These are phyloP conservation scores for Numenius phaeopus DNA, from an alignment of 2,797 vertebrate genomes.

Conservation along the genomic window DNA sequence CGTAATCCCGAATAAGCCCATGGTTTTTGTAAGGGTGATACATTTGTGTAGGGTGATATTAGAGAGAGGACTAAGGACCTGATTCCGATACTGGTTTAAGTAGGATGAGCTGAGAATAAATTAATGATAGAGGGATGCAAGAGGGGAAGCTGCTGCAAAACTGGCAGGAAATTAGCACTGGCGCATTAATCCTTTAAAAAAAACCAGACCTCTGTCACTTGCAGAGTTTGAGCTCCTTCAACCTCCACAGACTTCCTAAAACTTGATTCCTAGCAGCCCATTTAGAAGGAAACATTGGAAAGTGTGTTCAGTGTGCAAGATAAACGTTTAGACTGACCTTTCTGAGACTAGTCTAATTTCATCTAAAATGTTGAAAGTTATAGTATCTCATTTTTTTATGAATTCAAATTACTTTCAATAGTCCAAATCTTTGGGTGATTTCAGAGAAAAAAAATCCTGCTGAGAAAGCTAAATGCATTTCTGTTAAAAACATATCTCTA, in stretches of 20 bases:
- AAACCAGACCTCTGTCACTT: fast-evolving
- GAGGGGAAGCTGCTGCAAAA: not conserved
- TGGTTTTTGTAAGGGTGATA: not conserved
- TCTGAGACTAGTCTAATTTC: not conserved
- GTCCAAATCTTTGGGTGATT: not conserved
- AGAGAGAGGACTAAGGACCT: not conserved
- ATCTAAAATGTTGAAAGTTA: not conserved
- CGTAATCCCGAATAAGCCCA: not conserved
- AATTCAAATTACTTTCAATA: not conserved
- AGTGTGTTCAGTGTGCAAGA: not conserved
- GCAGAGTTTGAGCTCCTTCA: not conserved
- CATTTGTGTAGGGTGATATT: not conserved
- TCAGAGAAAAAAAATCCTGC: not conserved
- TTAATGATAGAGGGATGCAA: not conserved
- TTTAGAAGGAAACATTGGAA: not conserved
- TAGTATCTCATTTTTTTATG: not conserved
- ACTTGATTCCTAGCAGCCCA: not conserved
- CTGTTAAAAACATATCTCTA: not conserved
- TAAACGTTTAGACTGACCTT: not conserved
- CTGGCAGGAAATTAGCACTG: not conserved
- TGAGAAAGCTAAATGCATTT: not conserved
- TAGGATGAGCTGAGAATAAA: not conserved
- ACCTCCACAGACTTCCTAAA: not conserved
- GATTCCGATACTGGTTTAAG: not conserved
- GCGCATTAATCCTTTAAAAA: not conserved